These are phyloP conservation scores for Rhysida immarginata DNA, from an alignment of 1,140 invertebrate species.

Conservation along the genomic window DNA sequence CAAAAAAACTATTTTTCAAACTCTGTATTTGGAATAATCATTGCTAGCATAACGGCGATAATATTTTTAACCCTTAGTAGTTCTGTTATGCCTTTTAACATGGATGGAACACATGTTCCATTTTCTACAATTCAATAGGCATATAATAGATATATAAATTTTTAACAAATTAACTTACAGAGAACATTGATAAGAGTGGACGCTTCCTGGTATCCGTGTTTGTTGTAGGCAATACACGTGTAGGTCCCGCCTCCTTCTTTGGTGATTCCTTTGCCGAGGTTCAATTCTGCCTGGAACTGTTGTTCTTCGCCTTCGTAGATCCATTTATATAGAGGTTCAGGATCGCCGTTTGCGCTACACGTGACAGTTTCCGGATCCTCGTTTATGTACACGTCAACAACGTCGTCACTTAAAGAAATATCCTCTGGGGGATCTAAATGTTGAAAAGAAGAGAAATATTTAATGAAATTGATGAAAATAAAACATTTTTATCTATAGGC, in stretches of 20 bases:
- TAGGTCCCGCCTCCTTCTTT: constrained; percentile 63
- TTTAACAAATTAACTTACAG: no score
- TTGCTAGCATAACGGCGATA: no score
- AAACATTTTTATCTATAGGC: no score
- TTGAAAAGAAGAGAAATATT: no score
- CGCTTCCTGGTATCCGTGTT: neutral
- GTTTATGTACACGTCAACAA: neutral
- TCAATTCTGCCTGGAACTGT: neutral
- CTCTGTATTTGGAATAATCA: no score
- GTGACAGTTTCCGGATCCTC: neutral
- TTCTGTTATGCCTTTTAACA: no score
- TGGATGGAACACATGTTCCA: no score
- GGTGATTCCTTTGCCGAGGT: constrained; percentile 58
- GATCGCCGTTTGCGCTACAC: neutral
- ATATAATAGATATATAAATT: no score
- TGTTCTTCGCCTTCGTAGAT: neutral
- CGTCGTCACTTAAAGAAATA: neutral
- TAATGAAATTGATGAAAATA: no score
- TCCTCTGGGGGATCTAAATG: neutral
- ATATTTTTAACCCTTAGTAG: no score
- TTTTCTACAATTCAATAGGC: no score
- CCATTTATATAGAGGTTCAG: neutral
- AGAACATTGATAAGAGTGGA: neutral
- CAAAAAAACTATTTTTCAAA: no score
- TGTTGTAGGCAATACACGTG: constrained; percentile 21